phyloP scores from a whole-genome alignment of 2,113 vertebrate genomes.

The Himantopus leucocephalus region DNA sequence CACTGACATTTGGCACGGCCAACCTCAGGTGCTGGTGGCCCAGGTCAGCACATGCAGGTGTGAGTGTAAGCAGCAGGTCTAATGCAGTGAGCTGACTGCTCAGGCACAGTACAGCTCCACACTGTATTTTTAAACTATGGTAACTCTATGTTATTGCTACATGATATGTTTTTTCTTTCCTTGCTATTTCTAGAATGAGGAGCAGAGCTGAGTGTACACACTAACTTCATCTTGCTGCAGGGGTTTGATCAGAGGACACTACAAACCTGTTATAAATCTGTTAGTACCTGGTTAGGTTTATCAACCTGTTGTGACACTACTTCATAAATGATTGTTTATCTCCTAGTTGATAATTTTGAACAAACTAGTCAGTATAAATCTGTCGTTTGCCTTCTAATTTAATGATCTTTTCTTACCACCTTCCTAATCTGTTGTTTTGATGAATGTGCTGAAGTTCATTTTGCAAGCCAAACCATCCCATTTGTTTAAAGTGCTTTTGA shows the following conservation, averaged over 20 bases:
- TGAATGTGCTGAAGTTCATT: not conserved
- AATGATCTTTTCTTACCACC: not conserved
- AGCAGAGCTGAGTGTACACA: not conserved
- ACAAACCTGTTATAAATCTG: not conserved
- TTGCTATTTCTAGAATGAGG: not conserved
- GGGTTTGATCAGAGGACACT: not conserved
- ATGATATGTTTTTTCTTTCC: not conserved
- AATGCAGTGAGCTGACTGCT: not conserved
- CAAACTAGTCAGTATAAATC: not conserved
- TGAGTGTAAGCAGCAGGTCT: accelerated
- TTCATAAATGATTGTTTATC: not conserved
- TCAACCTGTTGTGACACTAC: not conserved
- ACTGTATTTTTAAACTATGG: not conserved
- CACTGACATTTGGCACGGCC: not conserved
- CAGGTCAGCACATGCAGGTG: accelerated
- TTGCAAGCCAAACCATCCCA: not conserved
- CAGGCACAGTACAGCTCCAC: not conserved
- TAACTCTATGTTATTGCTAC: not conserved
- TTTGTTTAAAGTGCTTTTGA: not conserved
- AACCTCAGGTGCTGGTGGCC: accelerated
- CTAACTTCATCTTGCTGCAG: not conserved
- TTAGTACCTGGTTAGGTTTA: not conserved
- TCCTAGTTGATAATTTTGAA: not conserved
- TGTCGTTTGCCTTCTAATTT: not conserved
- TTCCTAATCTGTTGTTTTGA: not conserved